These are phyloP conservation scores for Smithornis capensis DNA, from an alignment of 2,113 vertebrate genomes.

Conservation along the genomic window DNA sequence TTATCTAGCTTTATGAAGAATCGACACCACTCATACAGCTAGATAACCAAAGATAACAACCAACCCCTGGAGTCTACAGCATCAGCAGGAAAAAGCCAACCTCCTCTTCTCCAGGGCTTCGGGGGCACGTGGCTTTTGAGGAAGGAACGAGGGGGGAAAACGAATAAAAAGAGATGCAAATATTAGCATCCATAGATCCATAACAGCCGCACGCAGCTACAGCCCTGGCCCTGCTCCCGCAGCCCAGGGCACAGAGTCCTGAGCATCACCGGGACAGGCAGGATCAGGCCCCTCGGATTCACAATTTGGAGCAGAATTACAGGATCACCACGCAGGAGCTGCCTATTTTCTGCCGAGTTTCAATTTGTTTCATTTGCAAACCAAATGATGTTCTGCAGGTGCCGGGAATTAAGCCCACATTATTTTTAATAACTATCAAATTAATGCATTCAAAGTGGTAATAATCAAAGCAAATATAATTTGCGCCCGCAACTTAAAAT, in stretches of 20 bases:
- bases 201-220: background rate
- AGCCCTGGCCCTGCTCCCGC: background rate
- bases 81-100: slow-evolving; percentile 17
- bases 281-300: background rate
- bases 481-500: background rate
- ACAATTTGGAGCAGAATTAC: background rate
- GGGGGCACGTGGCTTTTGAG: slow-evolving; percentile 23
- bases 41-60: slow-evolving; percentile 99
- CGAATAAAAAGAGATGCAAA: slow-evolving; percentile 53
- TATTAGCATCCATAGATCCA: slow-evolving; percentile 22
- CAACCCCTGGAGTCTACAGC: slow-evolving; percentile 68
- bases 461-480: slow-evolving; percentile 27
- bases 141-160: slow-evolving; percentile 20
- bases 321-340: background rate
- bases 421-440: slow-evolving; percentile 27
- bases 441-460: background rate
- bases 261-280: background rate
- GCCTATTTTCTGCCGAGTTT: background rate
- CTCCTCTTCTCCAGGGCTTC: slow-evolving; percentile 13
- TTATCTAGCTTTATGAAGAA: slow-evolving; percentile 99
- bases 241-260: background rate
- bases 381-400: slow-evolving; percentile 7
- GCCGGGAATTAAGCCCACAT: background rate
- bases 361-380: slow-evolving; percentile 14
- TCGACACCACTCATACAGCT: slow-evolving; percentile 99